These are phyloP conservation scores for Rhinoraja longicauda DNA, from an alignment of 2,797 vertebrate genomes.

Conservation along the genomic window DNA sequence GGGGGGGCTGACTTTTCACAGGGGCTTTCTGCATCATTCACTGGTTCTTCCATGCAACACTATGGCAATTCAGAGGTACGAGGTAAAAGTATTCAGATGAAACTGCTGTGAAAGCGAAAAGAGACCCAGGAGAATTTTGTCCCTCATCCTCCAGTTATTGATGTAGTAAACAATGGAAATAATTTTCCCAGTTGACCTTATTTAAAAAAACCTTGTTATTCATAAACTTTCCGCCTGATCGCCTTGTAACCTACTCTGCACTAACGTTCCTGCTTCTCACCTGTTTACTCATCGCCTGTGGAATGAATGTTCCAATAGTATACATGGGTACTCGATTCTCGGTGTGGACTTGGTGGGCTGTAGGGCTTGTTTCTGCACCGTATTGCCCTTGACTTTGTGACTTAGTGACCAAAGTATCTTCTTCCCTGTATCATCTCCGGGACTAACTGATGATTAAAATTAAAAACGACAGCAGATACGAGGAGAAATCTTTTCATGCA, in stretches of 20 bases:
- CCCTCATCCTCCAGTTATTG: not conserved
- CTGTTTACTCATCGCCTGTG: too few species aligned
- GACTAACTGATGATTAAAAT: too few species aligned
- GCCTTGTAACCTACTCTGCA: not conserved
- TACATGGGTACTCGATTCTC: too few species aligned
- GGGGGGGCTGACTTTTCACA: not conserved
- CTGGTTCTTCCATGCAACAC: not conserved
- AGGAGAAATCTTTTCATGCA: too few species aligned
- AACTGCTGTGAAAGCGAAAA: not conserved
- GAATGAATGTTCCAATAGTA: too few species aligned
- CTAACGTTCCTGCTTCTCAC: too few species aligned
- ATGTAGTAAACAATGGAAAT: not conserved
- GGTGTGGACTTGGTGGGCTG: too few species aligned
- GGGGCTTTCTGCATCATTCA: not conserved
- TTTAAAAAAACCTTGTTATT: not conserved
- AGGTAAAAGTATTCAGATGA: not conserved
- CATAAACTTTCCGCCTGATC: not conserved
- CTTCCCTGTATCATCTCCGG: too few species aligned
- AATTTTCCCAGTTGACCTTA: not conserved
- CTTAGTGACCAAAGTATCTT: too few species aligned
- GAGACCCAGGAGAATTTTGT: not conserved
- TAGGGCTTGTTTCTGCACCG: too few species aligned
- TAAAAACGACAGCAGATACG: too few species aligned
- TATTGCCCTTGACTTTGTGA: too few species aligned
- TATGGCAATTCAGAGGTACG: not conserved